Conservation (phyloP, 2,888 invertebrate genomes). For the Tenthredo livida region DNA sequence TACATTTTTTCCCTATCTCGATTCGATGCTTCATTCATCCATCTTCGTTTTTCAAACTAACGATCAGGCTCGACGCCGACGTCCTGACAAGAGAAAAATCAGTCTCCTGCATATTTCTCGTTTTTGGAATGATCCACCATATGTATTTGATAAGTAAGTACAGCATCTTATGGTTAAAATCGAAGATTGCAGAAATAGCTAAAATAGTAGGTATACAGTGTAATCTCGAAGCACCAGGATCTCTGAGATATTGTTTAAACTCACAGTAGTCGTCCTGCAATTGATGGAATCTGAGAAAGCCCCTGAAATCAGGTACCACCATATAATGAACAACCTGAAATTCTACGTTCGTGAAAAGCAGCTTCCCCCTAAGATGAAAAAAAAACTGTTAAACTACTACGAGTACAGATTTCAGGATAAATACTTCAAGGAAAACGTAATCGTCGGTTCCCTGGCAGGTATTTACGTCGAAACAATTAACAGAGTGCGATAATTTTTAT, state of each 20-base stretch:
- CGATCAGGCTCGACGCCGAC: background rate
- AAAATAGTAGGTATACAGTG: background rate
- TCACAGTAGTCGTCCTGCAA: slow-evolving; percentile 76
- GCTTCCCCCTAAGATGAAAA: slow-evolving; percentile 79
- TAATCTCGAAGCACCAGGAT: background rate
- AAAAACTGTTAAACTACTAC: slow-evolving; percentile 81
- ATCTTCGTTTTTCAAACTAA: background rate
- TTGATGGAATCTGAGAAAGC: slow-evolving; percentile 75
- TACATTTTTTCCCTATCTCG: background rate
- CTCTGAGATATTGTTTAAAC: background rate
- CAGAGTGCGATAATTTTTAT: background rate
- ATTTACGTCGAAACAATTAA: background rate
- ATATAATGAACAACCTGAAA: slow-evolving; percentile 80
- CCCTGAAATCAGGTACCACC: slow-evolving; percentile 78
- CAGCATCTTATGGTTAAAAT: slow-evolving; percentile 61
- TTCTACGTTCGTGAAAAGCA: slow-evolving; percentile 82
- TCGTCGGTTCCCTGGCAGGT: slow-evolving; percentile 81
- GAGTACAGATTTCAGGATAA: slow-evolving; percentile 81
- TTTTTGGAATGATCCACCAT: slow-evolving; percentile 67
- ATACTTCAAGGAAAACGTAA: slow-evolving; percentile 81
- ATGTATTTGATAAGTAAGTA: slow-evolving; percentile 71
- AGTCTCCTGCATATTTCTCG: slow-evolving; percentile 65
- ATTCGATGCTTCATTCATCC: too few species aligned
- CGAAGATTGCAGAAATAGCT: background rate
- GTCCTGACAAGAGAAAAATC: slow-evolving; percentile 60